These are phyloP conservation scores for Acleris cristana DNA, from an alignment of 2,888 invertebrate genomes.

Conservation along the genomic window DNA sequence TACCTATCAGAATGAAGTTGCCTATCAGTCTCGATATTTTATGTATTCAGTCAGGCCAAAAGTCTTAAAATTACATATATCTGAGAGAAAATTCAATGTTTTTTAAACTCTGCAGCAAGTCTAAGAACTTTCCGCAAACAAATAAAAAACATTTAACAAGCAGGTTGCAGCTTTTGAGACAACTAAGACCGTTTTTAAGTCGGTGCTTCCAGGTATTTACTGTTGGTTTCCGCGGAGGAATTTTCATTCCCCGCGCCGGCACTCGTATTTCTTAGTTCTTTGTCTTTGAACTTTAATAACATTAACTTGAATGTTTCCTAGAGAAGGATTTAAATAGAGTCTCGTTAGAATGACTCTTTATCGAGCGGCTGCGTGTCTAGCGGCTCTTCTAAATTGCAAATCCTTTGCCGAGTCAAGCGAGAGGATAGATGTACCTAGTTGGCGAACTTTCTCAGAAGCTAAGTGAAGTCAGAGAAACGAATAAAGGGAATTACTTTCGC, in stretches of 20 bases:
- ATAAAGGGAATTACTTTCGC: slow-evolving; percentile 64
- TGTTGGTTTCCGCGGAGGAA: slow-evolving; percentile 15
- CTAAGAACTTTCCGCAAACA: background rate
- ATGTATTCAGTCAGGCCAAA: too few species aligned
- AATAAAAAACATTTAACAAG: slow-evolving; percentile 13
- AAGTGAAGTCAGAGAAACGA: slow-evolving; percentile 54
- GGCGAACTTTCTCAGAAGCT: slow-evolving; percentile 39
- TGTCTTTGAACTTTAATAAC: slow-evolving; percentile 20
- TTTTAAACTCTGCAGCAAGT: too few species aligned
- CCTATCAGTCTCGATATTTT: too few species aligned
- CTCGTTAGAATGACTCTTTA: background rate
- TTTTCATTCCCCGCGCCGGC: slow-evolving; percentile 19
- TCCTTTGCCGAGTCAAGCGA: slow-evolving; percentile 23
- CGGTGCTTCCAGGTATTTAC: slow-evolving; percentile 23
- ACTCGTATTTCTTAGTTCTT: slow-evolving; percentile 7
- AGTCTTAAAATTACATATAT: too few species aligned
- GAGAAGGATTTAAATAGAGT: background rate
- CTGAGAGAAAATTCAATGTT: too few species aligned
- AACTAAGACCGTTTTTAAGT: slow-evolving; percentile 25
- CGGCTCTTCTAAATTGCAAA: slow-evolving; percentile 26
- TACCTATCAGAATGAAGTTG: too few species aligned
- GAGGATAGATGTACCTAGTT: slow-evolving; percentile 31
- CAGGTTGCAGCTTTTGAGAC: slow-evolving; percentile 19
- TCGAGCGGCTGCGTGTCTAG: slow-evolving; percentile 13
- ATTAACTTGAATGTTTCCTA: slow-evolving; percentile 8